Conservation (phyloP, 2,797 vertebrate genomes). For the Lateolabrax maculatus region DNA sequence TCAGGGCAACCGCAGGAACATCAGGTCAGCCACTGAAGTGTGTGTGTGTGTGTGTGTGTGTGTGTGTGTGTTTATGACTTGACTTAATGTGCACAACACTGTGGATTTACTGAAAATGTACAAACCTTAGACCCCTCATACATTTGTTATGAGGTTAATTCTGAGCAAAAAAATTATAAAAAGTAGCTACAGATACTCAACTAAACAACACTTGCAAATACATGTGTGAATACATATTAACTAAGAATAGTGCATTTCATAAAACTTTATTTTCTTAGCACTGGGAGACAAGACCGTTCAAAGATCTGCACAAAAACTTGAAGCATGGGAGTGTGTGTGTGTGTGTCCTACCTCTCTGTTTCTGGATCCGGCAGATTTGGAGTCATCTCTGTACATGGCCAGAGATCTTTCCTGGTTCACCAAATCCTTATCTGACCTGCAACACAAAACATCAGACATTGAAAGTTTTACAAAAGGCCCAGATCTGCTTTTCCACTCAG, state of each 20-base stretch:
- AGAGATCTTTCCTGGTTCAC: constrained; percentile 87
- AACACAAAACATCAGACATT: constrained; percentile 19
- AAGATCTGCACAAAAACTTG: not conserved
- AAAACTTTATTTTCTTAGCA: not conserved
- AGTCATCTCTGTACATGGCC: constrained; percentile 76
- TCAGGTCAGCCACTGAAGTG: constrained; percentile 52
- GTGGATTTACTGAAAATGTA: not conserved
- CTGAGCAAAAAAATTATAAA: not conserved
- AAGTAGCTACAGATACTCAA: not conserved
- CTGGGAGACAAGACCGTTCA: not conserved
- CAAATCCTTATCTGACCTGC: constrained; percentile 89
- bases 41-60: constrained; percentile 26
- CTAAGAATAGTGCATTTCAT: not conserved
- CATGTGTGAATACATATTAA: not conserved
- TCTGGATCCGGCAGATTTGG: constrained; percentile 74
- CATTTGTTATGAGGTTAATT: not conserved
- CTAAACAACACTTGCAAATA: not conserved
- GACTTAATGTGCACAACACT: not conserved
- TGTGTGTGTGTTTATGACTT: not conserved
- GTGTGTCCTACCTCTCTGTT: constrained; percentile 69
- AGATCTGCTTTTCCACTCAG: not conserved
- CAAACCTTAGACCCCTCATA: not conserved
- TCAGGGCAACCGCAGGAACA: constrained; percentile 75
- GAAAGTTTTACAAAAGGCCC: not conserved
- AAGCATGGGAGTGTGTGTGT: too few species aligned